Base-by-base conservation (phyloP, 2,113 vertebrate species). In the Microcebus murinus region DNA sequence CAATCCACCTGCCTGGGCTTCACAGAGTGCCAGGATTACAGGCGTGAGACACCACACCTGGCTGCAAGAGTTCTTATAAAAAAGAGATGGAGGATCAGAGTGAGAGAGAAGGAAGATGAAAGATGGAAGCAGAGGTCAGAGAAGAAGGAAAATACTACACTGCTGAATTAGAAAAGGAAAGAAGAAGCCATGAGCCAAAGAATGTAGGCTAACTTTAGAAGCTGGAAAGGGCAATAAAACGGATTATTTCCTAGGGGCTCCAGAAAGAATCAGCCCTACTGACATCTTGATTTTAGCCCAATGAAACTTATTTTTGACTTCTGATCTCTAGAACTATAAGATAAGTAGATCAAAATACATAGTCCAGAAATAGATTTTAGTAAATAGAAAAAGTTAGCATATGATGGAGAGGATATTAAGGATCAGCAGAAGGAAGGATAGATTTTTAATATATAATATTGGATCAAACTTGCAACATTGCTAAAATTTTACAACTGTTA, bases 351-450 rank as follows among this genome's bases (percentile, higher is more conserved):
- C 29, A 71, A 57, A 83, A 89, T 39, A 21, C 34, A 23, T 57
- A 84, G 63, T 52, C 13, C 15, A 87, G 85, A 86, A 70, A 67
- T 42, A 84, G 48, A 90, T 79, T 61, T 90, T n/a, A 61, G 25
- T 82, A 77, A 57, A 55, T 71, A 57, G 77, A 34, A 73, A 15
- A 67, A 8, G 1, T 67, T 83, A 76, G 0, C n/a, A 61, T 73
- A 34, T 76, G 14, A 45, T 59, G 8, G 42, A 48, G 42, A 91
- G 29, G 20, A 48, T 77, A 63, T 55, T 17, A 87, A 76, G 45
- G n/a, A 65, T n/a, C 20, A 74, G 25, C 1, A 85, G 36, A 52
- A 82, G 10, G 52, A 88, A 31, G 21, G 25, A 20, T 77, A 20
- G 1, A 18, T 63, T 82, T 96, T 73, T 4, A 45, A 36, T 55